Conservation (phyloP, 2,888 invertebrate genomes). For the Anthrax anthrax region DNA sequence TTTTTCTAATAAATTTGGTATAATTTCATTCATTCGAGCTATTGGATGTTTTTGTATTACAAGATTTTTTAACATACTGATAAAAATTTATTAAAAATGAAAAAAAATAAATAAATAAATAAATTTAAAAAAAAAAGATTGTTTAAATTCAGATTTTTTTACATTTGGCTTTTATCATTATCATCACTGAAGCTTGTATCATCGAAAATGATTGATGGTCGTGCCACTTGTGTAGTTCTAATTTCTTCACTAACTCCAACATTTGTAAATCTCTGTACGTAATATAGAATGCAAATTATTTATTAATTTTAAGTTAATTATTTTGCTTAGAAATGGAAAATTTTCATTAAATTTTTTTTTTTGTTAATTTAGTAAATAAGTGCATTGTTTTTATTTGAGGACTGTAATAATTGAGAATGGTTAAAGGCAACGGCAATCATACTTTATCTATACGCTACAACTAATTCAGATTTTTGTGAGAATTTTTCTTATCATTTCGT, state of each 20-base stretch:
- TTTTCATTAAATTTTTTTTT: not conserved
- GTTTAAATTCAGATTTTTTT: not conserved
- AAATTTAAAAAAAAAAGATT: not conserved
- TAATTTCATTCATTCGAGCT: slow-evolving; percentile 8
- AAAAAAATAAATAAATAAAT: not conserved
- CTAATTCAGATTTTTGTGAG: no score
- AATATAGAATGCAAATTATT: not conserved
- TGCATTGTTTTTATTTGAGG: no score
- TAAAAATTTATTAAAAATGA: not conserved
- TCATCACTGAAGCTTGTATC: slow-evolving; percentile 7
- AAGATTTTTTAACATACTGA: slow-evolving; percentile 9
- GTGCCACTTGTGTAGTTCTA: not conserved
- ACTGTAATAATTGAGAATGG: no score
- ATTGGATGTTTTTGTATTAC: slow-evolving; percentile 6
- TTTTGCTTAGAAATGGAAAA: not conserved
- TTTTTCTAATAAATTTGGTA: slow-evolving; percentile 8
- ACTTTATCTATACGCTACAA: no score
- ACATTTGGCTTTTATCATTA: slow-evolving; percentile 8
- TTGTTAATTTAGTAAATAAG: not conserved
- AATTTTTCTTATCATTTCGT: no score
- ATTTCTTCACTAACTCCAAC: slow-evolving; percentile 9
- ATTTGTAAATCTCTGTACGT: slow-evolving; percentile 10
- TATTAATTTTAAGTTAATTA: not conserved
- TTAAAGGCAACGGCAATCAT: no score
- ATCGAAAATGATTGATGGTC: slow-evolving; percentile 4